phyloP scores from a whole-genome alignment of 2,888 invertebrate species.

The Lasioglossum villosulum region DNA sequence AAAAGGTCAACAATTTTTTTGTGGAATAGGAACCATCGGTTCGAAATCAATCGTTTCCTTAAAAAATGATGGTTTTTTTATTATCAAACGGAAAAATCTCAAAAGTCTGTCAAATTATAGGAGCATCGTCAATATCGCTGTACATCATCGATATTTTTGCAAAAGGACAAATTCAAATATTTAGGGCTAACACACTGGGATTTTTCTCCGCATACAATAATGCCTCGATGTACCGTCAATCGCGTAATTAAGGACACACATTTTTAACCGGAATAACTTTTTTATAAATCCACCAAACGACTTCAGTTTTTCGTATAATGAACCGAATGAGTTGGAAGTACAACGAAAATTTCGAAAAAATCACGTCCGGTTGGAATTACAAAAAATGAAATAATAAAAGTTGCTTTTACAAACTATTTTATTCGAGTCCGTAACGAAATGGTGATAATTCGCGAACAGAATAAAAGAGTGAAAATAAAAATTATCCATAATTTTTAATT shows the following conservation, averaged over 20 bases:
- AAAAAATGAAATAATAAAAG: neutral
- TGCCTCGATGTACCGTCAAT: neutral
- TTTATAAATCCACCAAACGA: neutral
- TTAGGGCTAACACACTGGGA: no score
- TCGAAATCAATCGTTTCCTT: no score
- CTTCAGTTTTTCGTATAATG: neutral
- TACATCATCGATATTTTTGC: no score
- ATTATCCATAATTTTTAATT: neutral
- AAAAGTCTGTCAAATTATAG: no score
- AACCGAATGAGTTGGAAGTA: no score
- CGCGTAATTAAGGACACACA: no score
- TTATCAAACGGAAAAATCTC: no score
- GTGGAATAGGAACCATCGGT: no score
- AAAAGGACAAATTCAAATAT: no score
- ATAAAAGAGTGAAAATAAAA: neutral
- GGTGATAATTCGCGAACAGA: neutral
- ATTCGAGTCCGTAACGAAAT: neutral
- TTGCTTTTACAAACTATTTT: neutral
- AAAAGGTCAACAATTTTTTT: no score
- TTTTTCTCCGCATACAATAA: neutral
- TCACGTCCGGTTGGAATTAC: neutral
- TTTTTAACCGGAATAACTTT: neutral
- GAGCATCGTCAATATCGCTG: no score
- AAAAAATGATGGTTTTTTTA: no score
- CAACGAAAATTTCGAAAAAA: neutral